These are phyloP conservation scores for Irena cyanogastra DNA, from an alignment of 2,113 vertebrate species.

Conservation along the genomic window DNA sequence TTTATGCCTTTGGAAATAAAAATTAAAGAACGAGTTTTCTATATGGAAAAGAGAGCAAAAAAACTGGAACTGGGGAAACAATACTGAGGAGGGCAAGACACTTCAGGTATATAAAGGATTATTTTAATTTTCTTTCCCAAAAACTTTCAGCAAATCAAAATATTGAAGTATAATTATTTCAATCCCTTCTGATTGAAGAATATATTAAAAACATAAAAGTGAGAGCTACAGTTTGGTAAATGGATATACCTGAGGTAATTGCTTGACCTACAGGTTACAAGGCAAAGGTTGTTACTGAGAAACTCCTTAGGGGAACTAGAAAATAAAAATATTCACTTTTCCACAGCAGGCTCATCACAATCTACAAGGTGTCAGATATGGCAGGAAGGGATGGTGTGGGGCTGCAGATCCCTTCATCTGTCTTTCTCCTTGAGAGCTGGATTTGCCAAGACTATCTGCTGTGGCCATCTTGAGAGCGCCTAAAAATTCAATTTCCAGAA, in stretches of 20 bases:
- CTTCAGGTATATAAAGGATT: neutral
- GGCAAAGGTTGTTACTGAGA: neutral
- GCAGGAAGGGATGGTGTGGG: neutral
- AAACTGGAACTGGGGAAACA: neutral
- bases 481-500: neutral
- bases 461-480: neutral
- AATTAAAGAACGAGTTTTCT: neutral
- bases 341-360: neutral
- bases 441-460: neutral
- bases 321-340: neutral
- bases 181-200: neutral
- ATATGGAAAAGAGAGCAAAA: neutral
- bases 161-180: neutral
- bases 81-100: neutral
- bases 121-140: neutral
- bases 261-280: neutral
- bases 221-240: neutral
- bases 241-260: neutral
- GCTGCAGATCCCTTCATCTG: neutral
- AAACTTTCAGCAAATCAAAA: neutral
- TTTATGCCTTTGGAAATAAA: neutral
- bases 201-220: neutral
- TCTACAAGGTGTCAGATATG: neutral
- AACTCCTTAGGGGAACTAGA: neutral
- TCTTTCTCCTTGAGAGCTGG: neutral